Base-by-base conservation (phyloP, 2,888 invertebrate species). In the Deilephila elpenor region DNA sequence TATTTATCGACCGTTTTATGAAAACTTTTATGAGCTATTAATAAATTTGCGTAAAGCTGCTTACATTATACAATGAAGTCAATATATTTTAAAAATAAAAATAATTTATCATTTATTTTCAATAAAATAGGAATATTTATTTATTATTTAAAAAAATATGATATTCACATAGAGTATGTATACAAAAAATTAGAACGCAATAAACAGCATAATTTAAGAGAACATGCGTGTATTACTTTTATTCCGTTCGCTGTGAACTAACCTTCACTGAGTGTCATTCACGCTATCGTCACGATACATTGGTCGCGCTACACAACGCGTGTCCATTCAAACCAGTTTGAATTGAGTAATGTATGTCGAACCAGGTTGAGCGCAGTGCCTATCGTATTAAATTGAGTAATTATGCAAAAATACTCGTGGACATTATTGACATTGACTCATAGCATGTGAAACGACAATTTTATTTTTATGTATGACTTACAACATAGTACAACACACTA, bases 361-460 rank as follows among this genome's bases (percentile, higher is more conserved):
- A 67, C 67, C 67, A 67, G 51, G 67, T 67, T 64, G 51, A 67
- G 67, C 51, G 67, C 44, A 51, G 44, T 51, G 67, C 51, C 67
- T 25, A 11, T 29, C 51, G 72, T 72, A 62, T 59, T 71, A 72
- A 74, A 73, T 74, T 60, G 73, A 74, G 70, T 73, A 75, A 72
- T 78, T 77, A 79, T 77, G 77, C 77, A 78, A 76, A 79, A 67
- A 67, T 67, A 51, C 44, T 25, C 6, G 67, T 17, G 3, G 20
- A 51, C 67, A 51, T 67, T 67, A 67, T 67, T 67, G 67, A 67
- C 67, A 51, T 67, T 67, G 67, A 67, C 67, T 67, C 67, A 67
- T 51, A 44, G 51, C 3, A 67, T 17, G 61, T 61, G 61, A 61
- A 51, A 51, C 25, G 17, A 4, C 20, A 5, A 51, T 67, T 67